Evolutionary conservation across 1,140 invertebrate genomes (phyloP).

Genomic region (Berghia stephanieae): DNA sequence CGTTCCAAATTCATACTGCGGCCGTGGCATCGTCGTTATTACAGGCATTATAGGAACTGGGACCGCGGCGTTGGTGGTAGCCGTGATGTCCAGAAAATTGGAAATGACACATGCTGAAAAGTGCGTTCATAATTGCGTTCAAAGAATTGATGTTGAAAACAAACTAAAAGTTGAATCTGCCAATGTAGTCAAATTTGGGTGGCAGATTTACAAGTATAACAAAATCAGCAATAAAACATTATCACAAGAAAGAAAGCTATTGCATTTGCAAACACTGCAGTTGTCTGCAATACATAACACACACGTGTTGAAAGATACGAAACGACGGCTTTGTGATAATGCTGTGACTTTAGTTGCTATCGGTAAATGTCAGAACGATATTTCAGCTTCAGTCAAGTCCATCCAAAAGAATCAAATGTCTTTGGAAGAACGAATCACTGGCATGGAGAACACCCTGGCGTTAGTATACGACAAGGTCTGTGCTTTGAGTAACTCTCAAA

Average conservation of each 20-base stretch:
- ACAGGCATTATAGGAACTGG: slow-evolving; percentile 65
- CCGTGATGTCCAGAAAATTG: slow-evolving; percentile 62
- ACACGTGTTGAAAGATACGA: slow-evolving; percentile 59
- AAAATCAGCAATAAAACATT: slow-evolving; percentile 37
- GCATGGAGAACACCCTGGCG: slow-evolving; percentile 40
- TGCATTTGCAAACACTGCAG: slow-evolving; percentile 52
- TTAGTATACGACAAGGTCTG: slow-evolving; percentile 40
- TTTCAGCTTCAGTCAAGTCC: slow-evolving; percentile 34
- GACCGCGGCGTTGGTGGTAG: slow-evolving; percentile 65
- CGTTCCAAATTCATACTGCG: slow-evolving; percentile 64
- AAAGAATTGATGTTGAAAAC: slow-evolving; percentile 62
- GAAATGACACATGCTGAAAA: slow-evolving; percentile 64
- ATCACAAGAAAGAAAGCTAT: slow-evolving; percentile 33
- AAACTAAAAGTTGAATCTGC: slow-evolving; percentile 60
- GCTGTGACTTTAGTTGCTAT: slow-evolving; percentile 61
- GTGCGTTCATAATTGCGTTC: slow-evolving; percentile 66
- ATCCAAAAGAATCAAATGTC: slow-evolving; percentile 43
- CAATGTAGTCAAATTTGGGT: slow-evolving; percentile 62
- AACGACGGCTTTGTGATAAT: slow-evolving; percentile 56
- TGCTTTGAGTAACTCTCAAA: too few species aligned
- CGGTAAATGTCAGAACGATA: slow-evolving; percentile 50
- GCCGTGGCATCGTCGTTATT: slow-evolving; percentile 60
- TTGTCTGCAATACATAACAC: slow-evolving; percentile 60
- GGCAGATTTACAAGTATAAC: slow-evolving; percentile 57
- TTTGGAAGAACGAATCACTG: slow-evolving; percentile 52